A percentile compares a stretch with the other conserved stretches of the same genome.
Conservation (phyloP, 1,140 invertebrate genomes). For the Carcinoscorpius rotundicauda region DNA sequence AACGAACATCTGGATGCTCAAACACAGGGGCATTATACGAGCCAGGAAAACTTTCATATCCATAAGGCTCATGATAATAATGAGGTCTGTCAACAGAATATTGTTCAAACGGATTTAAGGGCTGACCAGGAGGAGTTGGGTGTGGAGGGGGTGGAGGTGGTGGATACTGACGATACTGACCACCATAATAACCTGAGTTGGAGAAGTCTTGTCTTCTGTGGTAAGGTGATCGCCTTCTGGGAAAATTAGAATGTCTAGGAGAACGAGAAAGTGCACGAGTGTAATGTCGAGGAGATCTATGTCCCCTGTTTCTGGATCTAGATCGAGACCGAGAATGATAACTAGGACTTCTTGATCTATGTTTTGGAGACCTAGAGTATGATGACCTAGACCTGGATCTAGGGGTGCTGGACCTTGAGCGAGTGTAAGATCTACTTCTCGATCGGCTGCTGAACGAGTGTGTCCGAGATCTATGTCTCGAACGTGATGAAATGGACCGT, state of each 20-base stretch:
- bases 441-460: constrained; percentile 23
- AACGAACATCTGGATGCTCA: neutral
- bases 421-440: constrained; percentile 25
- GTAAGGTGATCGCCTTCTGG: constrained; percentile 6
- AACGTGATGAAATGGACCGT: constrained; percentile 24
- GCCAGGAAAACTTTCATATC: neutral
- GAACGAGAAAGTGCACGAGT: constrained; percentile 9
- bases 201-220: constrained; percentile 7
- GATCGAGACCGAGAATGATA: constrained; percentile 23
- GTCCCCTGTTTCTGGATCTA: constrained; percentile 13
- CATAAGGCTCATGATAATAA: constrained; percentile 8
- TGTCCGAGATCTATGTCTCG: constrained; percentile 7
- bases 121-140: constrained; percentile 4
- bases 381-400: constrained; percentile 24
- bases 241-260: constrained; percentile 7
- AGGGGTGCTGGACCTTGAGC: constrained; percentile 23
- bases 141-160: constrained; percentile 3
- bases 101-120: constrained; percentile 5
- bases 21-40: neutral
- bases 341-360: constrained; percentile 16
- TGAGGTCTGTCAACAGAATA: constrained; percentile 7
- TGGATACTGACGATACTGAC: constrained; percentile 8
- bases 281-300: constrained; percentile 4
- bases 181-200: constrained; percentile 7
- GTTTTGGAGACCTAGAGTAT: constrained; percentile 25